These are phyloP conservation scores for Kobus ellipsiprymnus DNA, from an alignment of 2,113 vertebrate species.

Conservation along the genomic window DNA sequence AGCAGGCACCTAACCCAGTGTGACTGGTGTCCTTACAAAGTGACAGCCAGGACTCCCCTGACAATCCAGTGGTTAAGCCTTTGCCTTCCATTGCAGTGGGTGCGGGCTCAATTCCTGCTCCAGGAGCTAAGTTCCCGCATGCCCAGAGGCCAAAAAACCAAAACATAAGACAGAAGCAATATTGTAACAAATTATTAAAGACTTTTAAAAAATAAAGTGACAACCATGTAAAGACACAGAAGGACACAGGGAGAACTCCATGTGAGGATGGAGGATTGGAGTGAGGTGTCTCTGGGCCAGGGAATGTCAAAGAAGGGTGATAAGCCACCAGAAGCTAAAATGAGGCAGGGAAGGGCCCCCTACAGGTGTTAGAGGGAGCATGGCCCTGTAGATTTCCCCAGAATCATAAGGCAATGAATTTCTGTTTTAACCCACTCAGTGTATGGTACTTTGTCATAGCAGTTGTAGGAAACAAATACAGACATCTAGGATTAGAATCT, in stretches of 20 bases:
- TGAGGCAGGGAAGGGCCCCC: not conserved
- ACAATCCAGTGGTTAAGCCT: not conserved
- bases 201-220: not conserved
- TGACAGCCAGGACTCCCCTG: not conserved
- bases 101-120: not conserved
- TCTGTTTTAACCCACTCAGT: not conserved
- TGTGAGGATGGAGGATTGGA: not conserved
- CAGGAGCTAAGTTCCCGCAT: not conserved
- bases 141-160: not conserved
- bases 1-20: not conserved
- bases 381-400: not conserved
- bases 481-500: not conserved
- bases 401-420: not conserved
- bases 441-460: not conserved
- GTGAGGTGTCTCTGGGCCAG: not conserved
- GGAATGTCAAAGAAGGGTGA: not conserved
- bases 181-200: not conserved
- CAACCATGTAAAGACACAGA: not conserved
- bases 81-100: not conserved
- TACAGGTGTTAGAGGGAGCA: not conserved
- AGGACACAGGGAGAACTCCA: not conserved
- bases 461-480: not conserved
- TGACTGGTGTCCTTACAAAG: not conserved
- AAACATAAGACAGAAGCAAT: not conserved
- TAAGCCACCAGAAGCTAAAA: not conserved